Base-by-base conservation (phyloP, 2,888 invertebrate species). In the Ametastegia equiseti region DNA sequence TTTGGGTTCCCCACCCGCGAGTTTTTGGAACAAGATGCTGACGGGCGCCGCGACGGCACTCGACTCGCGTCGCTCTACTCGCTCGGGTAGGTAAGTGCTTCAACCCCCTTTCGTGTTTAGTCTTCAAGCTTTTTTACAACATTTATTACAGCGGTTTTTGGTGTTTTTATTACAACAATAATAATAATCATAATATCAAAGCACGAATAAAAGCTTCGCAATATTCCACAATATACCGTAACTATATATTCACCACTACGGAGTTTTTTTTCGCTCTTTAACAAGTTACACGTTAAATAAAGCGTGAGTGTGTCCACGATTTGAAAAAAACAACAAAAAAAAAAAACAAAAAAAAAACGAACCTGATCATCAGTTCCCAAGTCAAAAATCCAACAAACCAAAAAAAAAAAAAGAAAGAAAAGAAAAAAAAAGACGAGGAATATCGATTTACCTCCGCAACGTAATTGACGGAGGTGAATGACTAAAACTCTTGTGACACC, bases 41-140 rank as follows among this genome's bases (percentile, higher is more conserved):
- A 84, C 81, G 77, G 63, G 82, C 84, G 81, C 83, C 84, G 83
- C 81, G 82, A 84, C 85, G 86, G 87, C 90, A 91, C 91, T 92
- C 91, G 91, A 89, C 89, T 89, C 89, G 91, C 89, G 91, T 90
- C 89, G 89, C 89, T 90, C 90, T 86, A 87, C 89, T 90, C 89
- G 91, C 89, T 91, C 91, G 89, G 90, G 89, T 91, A 91, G 90
- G 91, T 91, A 91, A 91, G 91, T 91, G 87, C 78, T 78, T 78
- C n/a, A 75, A 57, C 57, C 78, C n/a, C 78, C 78, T 63, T 57
- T 78, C 42, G 78, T 78, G 57, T 60, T n/a, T 63, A 36, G 33
- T 78, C 45, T 42, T 45, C 3, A 42, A 60, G 42, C 27, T 39
- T 30, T 71, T n/a, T 6, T 19, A 75, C 30, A 13, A 54, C 5